These are phyloP conservation scores for Oncorhynchus gorbuscha DNA, from an alignment of 2,113 vertebrate genomes.

Conservation along the genomic window DNA sequence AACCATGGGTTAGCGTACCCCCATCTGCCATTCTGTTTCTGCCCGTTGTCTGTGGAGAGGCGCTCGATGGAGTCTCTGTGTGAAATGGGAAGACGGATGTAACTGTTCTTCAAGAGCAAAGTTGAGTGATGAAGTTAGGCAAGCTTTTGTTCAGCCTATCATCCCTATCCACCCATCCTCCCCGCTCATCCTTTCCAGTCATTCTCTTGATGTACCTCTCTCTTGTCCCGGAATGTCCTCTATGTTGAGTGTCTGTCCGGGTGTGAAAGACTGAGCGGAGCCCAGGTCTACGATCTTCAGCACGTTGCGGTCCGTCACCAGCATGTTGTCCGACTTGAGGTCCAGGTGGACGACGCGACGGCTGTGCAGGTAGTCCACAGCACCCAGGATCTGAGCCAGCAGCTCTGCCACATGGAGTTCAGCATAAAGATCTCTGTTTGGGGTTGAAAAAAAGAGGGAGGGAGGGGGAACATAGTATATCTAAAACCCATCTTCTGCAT, in stretches of 20 bases:
- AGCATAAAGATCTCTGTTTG: slow-evolving; percentile 79
- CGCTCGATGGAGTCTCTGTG: too few species aligned
- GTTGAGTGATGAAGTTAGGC: too few species aligned
- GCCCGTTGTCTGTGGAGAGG: too few species aligned
- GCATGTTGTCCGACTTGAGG: slow-evolving; percentile 91
- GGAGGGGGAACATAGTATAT: too few species aligned
- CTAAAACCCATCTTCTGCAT: too few species aligned
- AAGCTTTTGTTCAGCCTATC: too few species aligned
- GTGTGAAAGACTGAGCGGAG: slow-evolving; percentile 80
- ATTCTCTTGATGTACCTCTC: slow-evolving; percentile 76
- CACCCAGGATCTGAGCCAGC: slow-evolving; percentile 87
- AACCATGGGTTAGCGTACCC: too few species aligned
- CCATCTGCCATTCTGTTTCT: too few species aligned
- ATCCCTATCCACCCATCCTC: too few species aligned
- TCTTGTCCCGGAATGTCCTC: slow-evolving; percentile 85
- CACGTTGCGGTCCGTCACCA: slow-evolving; percentile 84
- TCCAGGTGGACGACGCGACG: slow-evolving; percentile 88
- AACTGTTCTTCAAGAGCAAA: too few species aligned
- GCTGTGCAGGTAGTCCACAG: slow-evolving; percentile 85
- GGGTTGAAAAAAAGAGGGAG: not conserved
- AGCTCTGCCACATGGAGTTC: slow-evolving; percentile 86
- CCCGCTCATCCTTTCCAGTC: too few species aligned
- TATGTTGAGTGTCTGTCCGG: slow-evolving; percentile 75
- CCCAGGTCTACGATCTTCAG: slow-evolving; percentile 91
- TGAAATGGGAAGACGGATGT: too few species aligned